These are phyloP conservation scores for Galaxea fascicularis DNA, from an alignment of 92 coral and sea anemone species.

Conservation along the genomic window DNA sequence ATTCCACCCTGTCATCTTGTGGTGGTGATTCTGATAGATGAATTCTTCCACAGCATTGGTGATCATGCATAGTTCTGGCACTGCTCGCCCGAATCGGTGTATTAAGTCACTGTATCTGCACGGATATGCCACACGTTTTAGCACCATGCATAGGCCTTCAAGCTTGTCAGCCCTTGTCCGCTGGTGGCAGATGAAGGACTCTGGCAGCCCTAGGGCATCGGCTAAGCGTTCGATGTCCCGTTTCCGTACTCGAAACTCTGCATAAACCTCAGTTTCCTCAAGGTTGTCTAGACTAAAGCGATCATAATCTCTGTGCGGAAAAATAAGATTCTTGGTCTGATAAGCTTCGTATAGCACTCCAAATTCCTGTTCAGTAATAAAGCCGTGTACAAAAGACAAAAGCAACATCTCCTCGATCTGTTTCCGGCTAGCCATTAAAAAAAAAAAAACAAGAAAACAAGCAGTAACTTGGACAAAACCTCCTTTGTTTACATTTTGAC, in stretches of 20 bases:
- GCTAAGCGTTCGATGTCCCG: constrained; percentile 29
- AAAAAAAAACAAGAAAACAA: constrained; percentile 13
- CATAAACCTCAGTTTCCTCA: constrained; percentile 41
- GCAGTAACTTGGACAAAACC: constrained; percentile 2
- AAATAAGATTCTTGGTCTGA: constrained; percentile 25
- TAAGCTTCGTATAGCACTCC: background rate
- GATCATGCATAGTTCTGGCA: constrained; percentile 24
- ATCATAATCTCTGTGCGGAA: constrained; percentile 27
- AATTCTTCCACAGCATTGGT: background rate
- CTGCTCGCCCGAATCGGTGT: constrained; percentile 38
- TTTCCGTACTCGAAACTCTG: constrained; percentile 23
- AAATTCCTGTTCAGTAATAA: constrained; percentile 36
- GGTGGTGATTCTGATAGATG: background rate
- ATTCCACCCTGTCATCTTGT: background rate
- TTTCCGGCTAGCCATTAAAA: constrained; percentile 25
- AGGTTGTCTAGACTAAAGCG: constrained; percentile 26
- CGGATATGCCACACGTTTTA: constrained; percentile 7
- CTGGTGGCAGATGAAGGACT: constrained; percentile 31
- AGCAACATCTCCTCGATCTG: constrained; percentile 45
- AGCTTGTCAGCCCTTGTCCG: constrained; percentile 35
- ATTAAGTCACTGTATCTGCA: constrained; percentile 5
- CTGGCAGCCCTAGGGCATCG: constrained; percentile 42
- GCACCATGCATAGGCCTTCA: background rate
- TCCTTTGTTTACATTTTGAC: constrained; percentile 18
- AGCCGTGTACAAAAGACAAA: constrained; percentile 13